Evolutionary conservation across 2,888 invertebrate species (phyloP).

Genomic region (Leucophenga montana): DNA sequence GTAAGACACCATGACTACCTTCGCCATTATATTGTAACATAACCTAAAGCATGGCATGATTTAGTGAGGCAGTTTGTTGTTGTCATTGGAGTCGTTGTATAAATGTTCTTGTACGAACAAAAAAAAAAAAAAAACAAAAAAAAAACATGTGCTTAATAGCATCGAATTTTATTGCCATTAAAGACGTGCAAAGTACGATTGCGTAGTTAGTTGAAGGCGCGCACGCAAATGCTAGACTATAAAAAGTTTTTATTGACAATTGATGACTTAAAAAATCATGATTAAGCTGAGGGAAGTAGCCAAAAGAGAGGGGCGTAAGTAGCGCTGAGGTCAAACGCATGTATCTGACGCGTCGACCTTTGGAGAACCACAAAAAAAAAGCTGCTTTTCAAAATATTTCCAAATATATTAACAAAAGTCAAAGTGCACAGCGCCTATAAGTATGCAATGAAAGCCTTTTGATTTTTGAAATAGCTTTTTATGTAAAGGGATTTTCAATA

Average conservation of each 20-base stretch:
- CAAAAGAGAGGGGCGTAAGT: no score
- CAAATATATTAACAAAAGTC: slow-evolving; percentile 21
- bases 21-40: no score
- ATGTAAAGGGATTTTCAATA: no score
- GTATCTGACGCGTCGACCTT: slow-evolving; percentile 3
- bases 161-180: slow-evolving; percentile 47
- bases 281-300: no score
- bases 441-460: slow-evolving; percentile 43
- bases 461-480: slow-evolving; percentile 43
- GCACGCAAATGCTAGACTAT: slow-evolving; percentile 8
- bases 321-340: background rate
- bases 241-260: slow-evolving; percentile 18
- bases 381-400: background rate
- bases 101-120: background rate
- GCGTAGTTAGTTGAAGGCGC: slow-evolving; percentile 44
- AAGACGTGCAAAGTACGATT: slow-evolving; percentile 44
- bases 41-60: no score
- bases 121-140: background rate
- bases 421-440: slow-evolving; percentile 36
- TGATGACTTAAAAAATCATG: background rate
- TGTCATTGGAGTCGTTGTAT: background rate
- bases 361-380: background rate
- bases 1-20: no score
- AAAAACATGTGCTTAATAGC: slow-evolving; percentile 41
- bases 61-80: background rate